Conservation (phyloP, 2,797 vertebrate species). For the Orestias chungarensis region DNA sequence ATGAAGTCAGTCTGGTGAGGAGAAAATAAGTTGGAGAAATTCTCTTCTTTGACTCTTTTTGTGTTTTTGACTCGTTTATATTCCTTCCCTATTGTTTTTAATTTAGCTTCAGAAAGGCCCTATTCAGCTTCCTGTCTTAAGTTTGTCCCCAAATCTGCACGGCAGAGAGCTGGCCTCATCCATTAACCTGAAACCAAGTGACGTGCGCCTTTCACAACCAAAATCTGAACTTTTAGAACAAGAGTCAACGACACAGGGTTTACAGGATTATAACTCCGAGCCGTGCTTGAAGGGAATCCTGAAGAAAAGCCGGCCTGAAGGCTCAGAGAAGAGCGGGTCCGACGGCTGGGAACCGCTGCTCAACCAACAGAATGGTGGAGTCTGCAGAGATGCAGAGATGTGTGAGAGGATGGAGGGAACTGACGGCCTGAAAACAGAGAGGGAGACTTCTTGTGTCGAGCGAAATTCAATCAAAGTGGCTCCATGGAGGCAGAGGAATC, state of each 20-base stretch:
- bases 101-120: constrained; percentile 76
- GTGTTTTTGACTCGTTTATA: neutral
- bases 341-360: constrained; percentile 18
- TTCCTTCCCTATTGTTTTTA: neutral
- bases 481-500: constrained; percentile 73
- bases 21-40: neutral
- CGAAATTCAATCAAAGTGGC: constrained; percentile 35
- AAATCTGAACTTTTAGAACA: constrained; percentile 26
- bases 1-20: constrained; percentile 80
- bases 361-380: constrained; percentile 55
- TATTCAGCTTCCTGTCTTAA: constrained; percentile 74
- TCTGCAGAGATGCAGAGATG: constrained; percentile 15
- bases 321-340: constrained; percentile 34
- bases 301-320: constrained; percentile 72
- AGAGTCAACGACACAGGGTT: constrained; percentile 19
- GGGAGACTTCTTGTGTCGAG: constrained; percentile 36
- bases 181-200: constrained; percentile 79
- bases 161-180: constrained; percentile 78
- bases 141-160: constrained; percentile 70
- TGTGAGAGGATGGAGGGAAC: constrained; percentile 13
- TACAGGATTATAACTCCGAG: constrained; percentile 53
- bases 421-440: constrained; percentile 34
- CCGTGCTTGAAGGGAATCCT: constrained; percentile 76
- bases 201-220: constrained; percentile 67
- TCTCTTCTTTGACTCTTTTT: neutral